Base-by-base conservation (phyloP, 2,888 invertebrate species). In the Carterocephalus palaemon region DNA sequence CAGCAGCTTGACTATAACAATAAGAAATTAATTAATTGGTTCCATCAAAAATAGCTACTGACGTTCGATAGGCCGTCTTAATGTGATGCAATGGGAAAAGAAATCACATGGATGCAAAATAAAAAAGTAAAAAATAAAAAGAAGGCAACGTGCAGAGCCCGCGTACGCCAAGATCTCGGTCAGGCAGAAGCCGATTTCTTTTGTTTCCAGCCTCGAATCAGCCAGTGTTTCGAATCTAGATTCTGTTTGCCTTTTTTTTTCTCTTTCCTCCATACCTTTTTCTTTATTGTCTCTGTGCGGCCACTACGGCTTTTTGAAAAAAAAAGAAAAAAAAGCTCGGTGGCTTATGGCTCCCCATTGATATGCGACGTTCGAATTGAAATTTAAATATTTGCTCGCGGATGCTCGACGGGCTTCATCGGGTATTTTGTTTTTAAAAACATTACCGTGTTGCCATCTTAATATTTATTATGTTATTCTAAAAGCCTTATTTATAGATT, bases 301-400 rank as follows among this genome's bases (percentile, higher is more conserved):
- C 64, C 78, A 74, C 68, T 59, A 56, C 52, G 57, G 68, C 60
- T 67, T 70, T 69, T 60, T 71, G 75, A 73, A 78, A 79, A 70
- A 75, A 68, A 66, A 76, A 77, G 8, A 33, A 48, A 59, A 56
- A 47, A 53, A 75, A 73, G 65, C 68, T 74, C 80, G 81, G 85
- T 86, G 85, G 85, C 85, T 86, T 86, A 86, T 86, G 85, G 84
- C 75, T 81, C 82, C 79, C 84, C 85, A 86, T 86, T 86, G 85
- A 85, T 86, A 86, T 86, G 84, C 84, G 81, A 79, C 77, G 75
- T 80, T 83, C 82, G 83, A 78, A 83, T 83, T 82, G 83, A 85
- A 85, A 86, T 85, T 86, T 85, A 85, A 86, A 86, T 86, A 86
- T 85, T 83, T 86, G 80, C 82, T 78, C 67, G 73, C 70, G 68